Evolutionary conservation across 2,113 vertebrate genomes (phyloP).

Genomic region (Balaeniceps rex): DNA sequence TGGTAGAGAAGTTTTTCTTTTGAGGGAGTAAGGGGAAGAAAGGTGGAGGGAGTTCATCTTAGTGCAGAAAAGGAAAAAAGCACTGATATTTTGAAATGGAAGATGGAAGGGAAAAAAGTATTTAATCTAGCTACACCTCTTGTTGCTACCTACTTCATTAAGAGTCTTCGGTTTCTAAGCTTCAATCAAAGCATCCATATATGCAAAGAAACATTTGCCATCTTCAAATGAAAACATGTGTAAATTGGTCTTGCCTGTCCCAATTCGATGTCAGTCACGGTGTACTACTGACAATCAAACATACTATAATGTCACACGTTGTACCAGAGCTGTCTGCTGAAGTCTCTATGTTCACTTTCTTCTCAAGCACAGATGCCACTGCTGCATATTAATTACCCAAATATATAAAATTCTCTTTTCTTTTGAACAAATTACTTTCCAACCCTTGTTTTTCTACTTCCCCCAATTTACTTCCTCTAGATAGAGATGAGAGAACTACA

Average conservation of each 20-base stretch:
- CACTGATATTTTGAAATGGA: not conserved
- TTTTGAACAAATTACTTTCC: constrained; percentile 9
- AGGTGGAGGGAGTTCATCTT: not conserved
- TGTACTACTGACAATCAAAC: not conserved
- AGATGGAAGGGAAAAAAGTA: not conserved
- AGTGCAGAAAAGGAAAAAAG: not conserved
- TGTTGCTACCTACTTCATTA: not conserved
- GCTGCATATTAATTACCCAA: constrained; percentile 19
- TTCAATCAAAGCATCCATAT: not conserved
- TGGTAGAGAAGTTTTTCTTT: not conserved
- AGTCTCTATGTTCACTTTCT: not conserved
- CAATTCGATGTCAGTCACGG: not conserved
- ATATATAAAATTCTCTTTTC: not conserved
- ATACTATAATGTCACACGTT: not conserved
- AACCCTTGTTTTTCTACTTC: not conserved
- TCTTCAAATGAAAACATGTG: not conserved
- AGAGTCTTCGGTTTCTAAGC: not conserved
- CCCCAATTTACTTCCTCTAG: not conserved
- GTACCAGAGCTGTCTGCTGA: not conserved
- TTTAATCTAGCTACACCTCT: not conserved
- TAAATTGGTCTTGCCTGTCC: not conserved
- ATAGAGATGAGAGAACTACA: not conserved
- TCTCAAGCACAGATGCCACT: not conserved
- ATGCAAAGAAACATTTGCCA: not conserved
- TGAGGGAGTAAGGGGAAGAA: not conserved